A percentile compares a stretch with the other conserved stretches of the same genome.
phyloP scores from a whole-genome alignment of 2,888 invertebrate species.

The Nephrotoma appendiculata region DNA sequence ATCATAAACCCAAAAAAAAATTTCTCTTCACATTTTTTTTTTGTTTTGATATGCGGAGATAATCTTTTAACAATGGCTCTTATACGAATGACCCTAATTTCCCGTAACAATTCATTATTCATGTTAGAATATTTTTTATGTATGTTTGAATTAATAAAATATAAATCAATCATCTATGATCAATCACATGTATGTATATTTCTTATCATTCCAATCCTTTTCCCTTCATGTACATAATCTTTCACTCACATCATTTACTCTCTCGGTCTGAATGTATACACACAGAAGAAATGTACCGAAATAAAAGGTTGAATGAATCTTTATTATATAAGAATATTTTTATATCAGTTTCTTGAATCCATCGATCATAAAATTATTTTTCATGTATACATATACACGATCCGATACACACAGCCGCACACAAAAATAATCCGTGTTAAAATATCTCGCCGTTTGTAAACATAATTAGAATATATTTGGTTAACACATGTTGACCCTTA shows the following conservation, averaged over 20 bases:
- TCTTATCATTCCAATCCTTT: not conserved
- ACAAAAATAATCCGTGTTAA: not conserved
- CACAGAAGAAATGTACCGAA: not conserved
- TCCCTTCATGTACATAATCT: not conserved
- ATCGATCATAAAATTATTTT: not conserved
- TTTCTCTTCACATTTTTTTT: not conserved
- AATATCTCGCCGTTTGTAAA: not conserved
- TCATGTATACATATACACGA: not conserved
- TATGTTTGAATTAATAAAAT: not conserved
- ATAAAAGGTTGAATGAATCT: not conserved
- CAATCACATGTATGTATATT: not conserved
- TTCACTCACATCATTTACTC: not conserved
- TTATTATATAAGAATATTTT: not conserved
- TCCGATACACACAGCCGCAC: not conserved
- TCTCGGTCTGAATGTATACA: not conserved
- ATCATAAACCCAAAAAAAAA: not conserved
- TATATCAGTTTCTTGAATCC: not conserved
- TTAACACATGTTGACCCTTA: not conserved
- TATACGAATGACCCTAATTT: not conserved
- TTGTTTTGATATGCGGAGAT: not conserved
- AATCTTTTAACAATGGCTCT: not conserved
- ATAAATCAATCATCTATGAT: not conserved
- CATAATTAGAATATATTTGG: not conserved
- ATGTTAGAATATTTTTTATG: not conserved
- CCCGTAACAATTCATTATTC: not conserved